Conservation (phyloP, 2,113 vertebrate species). For the Tyrannus savana region DNA sequence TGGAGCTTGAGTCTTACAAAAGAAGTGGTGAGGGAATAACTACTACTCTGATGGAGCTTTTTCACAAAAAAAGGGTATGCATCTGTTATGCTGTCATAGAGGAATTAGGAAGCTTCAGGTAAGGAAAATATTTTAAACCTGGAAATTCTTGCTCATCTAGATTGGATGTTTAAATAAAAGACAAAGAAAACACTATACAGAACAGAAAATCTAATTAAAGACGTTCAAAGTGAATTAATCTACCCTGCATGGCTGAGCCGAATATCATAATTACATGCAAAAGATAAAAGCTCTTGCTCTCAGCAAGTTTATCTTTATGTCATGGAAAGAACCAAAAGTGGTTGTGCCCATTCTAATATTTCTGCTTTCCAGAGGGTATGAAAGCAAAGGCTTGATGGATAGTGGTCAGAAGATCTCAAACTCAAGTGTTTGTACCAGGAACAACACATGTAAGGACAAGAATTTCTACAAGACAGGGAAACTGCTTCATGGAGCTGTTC, state of each 20-base stretch:
- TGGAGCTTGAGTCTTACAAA: not conserved
- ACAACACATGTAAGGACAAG: not conserved
- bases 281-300: not conserved
- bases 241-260: not conserved
- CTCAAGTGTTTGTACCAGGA: not conserved
- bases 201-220: constrained; percentile 27
- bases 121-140: not conserved
- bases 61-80: not conserved
- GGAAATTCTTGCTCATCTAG: not conserved
- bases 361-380: not conserved
- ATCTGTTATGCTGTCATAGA: not conserved
- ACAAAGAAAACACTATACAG: not conserved
- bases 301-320: not conserved
- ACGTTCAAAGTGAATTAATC: not conserved
- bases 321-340: not conserved
- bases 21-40: not conserved
- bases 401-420: not conserved
- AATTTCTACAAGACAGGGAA: not conserved
- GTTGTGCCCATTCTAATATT: not conserved
- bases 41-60: not conserved
- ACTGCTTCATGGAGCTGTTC: not conserved
- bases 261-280: not conserved
- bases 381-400: not conserved
- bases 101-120: not conserved
- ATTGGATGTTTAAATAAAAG: not conserved